Evolutionary conservation across 2,888 invertebrate species (phyloP), one percentile per base, ranked within the genome.

Genomic region (Craniophora ligustri): DNA sequence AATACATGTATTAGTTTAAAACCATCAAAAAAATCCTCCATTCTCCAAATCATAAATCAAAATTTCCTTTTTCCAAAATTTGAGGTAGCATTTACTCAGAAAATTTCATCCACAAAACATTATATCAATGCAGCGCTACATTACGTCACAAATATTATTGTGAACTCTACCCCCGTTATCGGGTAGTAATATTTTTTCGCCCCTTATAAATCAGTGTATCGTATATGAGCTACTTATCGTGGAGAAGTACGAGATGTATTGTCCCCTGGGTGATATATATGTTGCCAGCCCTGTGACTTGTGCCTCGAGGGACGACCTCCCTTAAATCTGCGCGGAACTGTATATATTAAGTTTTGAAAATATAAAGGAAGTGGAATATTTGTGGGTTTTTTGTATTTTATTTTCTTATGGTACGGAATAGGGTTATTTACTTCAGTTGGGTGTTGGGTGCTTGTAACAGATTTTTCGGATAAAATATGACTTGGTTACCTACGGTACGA

Each of bases 181-280:
- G 65, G 63, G 60, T 48, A 46, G 77, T 78, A 83, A 81, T 86
- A 86, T 84, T 85, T 87, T 85, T 81, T 82, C 75, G 70, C 72
- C 80, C 81, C 82, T 77, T 86, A 89, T 89, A 89, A 88, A 88
- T 89, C 89, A 88, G 84, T 85, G 83, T 86, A 87, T 87, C 88
- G 84, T 79, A 80, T 84, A 85, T 83, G 81, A 84, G 87, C 81
- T 88, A 88, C 88, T 89, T 88, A 88, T 89, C 86, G 81, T 79
- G 78, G 75, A 76, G 82, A 84, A 85, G 84, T 82, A 82, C 74
- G 79, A 83, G 86, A 88, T 85, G 83, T 89, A 86, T 87, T 80
- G 88, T 85, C 88, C 86, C 85, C 51, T 14, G 86, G 85, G 88
- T 80, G 82, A 87, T 85, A 85, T 84, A 86, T 83, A 77, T 78